Percentiles rank a stretch among this genome's conserved stretches.
These are phyloP conservation scores for Okapia johnstoni DNA, from an alignment of 2,113 vertebrate species.

Conservation along the genomic window DNA sequence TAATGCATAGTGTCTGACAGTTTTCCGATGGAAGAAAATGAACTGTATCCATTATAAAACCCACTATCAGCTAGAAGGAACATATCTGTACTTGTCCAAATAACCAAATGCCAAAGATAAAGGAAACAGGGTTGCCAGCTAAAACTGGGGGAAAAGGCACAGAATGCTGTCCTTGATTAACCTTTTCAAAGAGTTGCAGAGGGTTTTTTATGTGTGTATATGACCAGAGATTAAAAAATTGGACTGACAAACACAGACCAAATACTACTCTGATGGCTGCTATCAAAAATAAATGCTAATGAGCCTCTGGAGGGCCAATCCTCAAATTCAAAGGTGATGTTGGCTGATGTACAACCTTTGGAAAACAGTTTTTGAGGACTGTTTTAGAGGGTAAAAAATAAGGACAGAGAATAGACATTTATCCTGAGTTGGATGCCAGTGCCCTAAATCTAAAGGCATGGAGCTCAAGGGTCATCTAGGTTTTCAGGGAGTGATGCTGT, in stretches of 20 bases:
- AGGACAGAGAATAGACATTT: not conserved
- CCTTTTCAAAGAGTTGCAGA: not conserved
- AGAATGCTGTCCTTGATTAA: slow-evolving; percentile 12
- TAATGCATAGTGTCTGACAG: not conserved
- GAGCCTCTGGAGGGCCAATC: not conserved
- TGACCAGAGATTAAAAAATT: slow-evolving; percentile 47
- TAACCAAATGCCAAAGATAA: slow-evolving; percentile 50
- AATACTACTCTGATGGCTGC: not conserved
- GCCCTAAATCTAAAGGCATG: not conserved
- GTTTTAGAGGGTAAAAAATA: not conserved
- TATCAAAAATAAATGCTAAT: not conserved
- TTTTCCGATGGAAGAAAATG: slow-evolving; percentile 51
- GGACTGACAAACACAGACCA: not conserved
- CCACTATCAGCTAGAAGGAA: slow-evolving; percentile 27
- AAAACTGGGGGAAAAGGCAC: slow-evolving; percentile 44
- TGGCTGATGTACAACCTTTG: not conserved
- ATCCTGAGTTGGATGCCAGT: not conserved
- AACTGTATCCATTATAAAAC: slow-evolving; percentile 27
- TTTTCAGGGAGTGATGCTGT: not conserved
- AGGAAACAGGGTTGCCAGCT: slow-evolving; percentile 38
- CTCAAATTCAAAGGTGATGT: not conserved
- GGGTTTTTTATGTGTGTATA: not conserved
- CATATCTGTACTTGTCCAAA: slow-evolving; percentile 39
- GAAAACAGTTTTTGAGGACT: not conserved
- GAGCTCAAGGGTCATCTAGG: not conserved